A percentile compares a stretch with the other conserved stretches of the same genome.
Conservation (phyloP, 2,888 invertebrate species). For the Limnephilus marmoratus region DNA sequence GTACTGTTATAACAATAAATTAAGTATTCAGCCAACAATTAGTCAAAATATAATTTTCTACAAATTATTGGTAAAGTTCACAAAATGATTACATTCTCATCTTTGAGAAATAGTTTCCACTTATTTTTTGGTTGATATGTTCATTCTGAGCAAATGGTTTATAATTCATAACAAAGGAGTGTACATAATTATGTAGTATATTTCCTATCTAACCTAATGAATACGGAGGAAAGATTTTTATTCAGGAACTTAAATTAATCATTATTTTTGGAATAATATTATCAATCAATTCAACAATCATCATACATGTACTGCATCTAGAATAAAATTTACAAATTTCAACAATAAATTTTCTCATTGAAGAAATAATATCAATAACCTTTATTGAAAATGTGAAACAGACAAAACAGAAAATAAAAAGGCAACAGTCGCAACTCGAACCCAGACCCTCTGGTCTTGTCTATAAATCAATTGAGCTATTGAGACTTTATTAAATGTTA, state of each 20-base stretch:
- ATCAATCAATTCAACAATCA: not conserved
- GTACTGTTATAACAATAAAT: too few relatives aligned
- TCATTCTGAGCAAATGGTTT: not conserved
- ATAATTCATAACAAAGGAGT: not conserved
- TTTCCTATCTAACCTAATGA: not conserved
- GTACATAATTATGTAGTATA: not conserved
- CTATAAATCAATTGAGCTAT: too few relatives aligned
- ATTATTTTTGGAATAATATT: not conserved
- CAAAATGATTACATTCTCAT: not conserved
- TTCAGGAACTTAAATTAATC: not conserved
- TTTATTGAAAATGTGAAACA: too few relatives aligned
- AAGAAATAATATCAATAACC: too few relatives aligned
- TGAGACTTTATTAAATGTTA: too few relatives aligned
- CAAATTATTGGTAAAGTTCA: not conserved
- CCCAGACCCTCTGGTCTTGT: too few relatives aligned
- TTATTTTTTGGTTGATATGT: not conserved
- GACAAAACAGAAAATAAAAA: too few relatives aligned
- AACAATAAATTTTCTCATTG: too few relatives aligned
- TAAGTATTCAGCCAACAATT: not conserved
- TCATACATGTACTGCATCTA: too few relatives aligned
- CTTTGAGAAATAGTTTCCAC: not conserved
- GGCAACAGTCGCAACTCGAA: too few relatives aligned
- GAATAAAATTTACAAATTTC: too few relatives aligned
- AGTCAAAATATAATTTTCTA: not conserved
- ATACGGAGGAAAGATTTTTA: not conserved